These are phyloP conservation scores for Brachymystax lenok DNA, from an alignment of 2,797 vertebrate species.

Conservation along the genomic window DNA sequence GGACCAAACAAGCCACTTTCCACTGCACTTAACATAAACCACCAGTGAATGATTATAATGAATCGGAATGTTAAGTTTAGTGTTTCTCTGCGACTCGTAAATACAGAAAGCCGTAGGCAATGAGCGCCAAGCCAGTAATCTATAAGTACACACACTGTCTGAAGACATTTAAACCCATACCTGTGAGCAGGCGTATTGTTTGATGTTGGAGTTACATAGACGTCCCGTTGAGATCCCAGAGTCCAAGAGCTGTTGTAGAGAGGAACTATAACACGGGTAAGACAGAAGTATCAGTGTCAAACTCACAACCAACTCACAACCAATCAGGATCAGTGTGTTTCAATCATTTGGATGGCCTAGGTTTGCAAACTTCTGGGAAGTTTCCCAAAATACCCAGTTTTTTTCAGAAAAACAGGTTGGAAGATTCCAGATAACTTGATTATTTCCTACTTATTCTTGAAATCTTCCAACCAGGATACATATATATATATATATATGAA, in stretches of 20 bases:
- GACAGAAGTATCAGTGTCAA: not conserved
- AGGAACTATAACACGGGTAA: conserved; percentile 23
- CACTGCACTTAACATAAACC: not conserved
- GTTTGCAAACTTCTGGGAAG: not conserved
- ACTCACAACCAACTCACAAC: not conserved
- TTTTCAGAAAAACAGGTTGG: not conserved
- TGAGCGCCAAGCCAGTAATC: no score
- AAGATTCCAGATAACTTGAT: not conserved
- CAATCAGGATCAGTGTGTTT: not conserved
- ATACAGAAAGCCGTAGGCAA: no score
- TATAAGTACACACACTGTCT: not conserved
- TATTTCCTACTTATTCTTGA: not conserved
- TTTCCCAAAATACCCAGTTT: not conserved
- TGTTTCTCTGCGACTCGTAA: no score
- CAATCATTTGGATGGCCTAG: not conserved
- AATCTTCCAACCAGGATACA: not conserved
- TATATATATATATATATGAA: no score
- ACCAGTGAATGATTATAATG: no score
- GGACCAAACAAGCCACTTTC: not conserved
- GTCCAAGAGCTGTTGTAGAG: conserved; percentile 17
- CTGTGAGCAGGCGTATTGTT: conserved; percentile 41
- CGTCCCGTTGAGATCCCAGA: not conserved
- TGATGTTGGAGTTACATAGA: conserved; percentile 38
- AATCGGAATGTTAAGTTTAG: no score
- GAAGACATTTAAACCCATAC: not conserved